Base-by-base conservation (phyloP, 2,888 invertebrate species). In the Cheilosia scutellata region DNA sequence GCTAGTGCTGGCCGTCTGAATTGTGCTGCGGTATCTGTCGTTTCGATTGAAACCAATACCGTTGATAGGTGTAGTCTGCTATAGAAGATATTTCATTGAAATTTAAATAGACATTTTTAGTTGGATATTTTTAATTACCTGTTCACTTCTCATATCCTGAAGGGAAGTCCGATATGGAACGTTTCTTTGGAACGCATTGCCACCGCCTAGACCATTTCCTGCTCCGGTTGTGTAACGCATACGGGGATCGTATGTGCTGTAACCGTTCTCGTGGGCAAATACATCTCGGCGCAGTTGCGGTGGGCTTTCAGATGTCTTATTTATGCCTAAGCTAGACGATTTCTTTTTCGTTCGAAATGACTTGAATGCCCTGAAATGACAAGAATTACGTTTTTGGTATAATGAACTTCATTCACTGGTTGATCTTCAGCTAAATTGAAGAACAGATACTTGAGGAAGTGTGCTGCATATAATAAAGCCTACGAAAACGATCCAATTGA, bases 281-380 rank as follows among this genome's bases (percentile, higher is more conserved):
- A 88, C 49, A 65, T 89, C 78, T 13, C 91, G 88, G 5, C 92
- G 89, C 27, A 92, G 55, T 40, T 89, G 87, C 11, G 92, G 92
- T 40, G 92, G 92, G 83, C 92, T 92, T 84, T 92, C 92, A 20
- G 92, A 92, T 77, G 92, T 92, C 89, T 92, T 93, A 79, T 92
- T 92, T 71, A 93, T 91, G 5, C 93, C 93, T 84, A 93, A 87
- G 20, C 91, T 92, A 3, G 92, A 92, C 29, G 93, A 93, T 87
- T 91, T 92, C 79, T 93, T 92, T 86, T 91, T 92, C 40, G 89
- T 68, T 27, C 91, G 90, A 88, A 92, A 92, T 49, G 92, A 90
- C 79, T 91, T 92, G 58, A 92, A 90, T 47, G 90, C 87, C 92
- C 92, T 92, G 86, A 16, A 86, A 84, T 40, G 68, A 57, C 44